A percentile compares a stretch with the other conserved stretches of the same genome.
Evolutionary conservation across 2,888 invertebrate genomes (phyloP).

Genomic region (Chrysomela aeneicollis): DNA sequence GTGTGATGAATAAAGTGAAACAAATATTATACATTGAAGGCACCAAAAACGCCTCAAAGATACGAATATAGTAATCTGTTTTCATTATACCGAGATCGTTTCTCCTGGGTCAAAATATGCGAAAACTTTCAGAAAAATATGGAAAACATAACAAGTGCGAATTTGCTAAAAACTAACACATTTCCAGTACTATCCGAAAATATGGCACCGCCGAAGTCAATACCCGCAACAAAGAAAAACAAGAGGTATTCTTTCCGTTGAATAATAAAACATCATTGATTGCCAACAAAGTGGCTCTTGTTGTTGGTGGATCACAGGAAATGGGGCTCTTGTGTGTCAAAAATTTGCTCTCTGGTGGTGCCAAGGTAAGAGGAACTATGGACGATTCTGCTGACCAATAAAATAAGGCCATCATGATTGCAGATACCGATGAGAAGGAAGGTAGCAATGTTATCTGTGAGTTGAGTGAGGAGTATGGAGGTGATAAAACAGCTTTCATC

Average conservation of each 20-base stretch:
- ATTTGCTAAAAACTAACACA: not conserved
- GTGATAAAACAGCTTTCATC: constrained; percentile 72
- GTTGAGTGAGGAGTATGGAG: constrained; percentile 69
- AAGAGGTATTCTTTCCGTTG: not conserved
- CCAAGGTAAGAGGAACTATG: constrained; percentile 45
- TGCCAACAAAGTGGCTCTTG: constrained; percentile 48
- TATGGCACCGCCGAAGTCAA: not conserved
- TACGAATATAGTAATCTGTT: too few species aligned
- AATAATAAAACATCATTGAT: constrained; percentile 2
- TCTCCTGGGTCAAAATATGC: too few species aligned
- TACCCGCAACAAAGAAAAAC: constrained; percentile 7
- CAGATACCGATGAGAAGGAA: constrained; percentile 45
- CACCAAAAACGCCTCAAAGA: too few species aligned
- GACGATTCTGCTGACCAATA: constrained; percentile 32
- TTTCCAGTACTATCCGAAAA: constrained; percentile 1
- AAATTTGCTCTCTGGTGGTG: constrained; percentile 60
- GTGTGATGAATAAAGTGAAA: too few species aligned
- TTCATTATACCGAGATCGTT: too few species aligned
- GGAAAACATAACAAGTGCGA: not conserved
- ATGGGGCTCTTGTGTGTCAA: constrained; percentile 62
- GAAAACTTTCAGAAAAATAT: not conserved
- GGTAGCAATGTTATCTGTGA: constrained; percentile 71
- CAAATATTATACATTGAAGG: too few species aligned
- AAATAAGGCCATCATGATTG: constrained; percentile 49
- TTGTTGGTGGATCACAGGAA: constrained; percentile 65